phyloP scores from a whole-genome alignment of 2,797 vertebrate species.

The Peromyscus eremicus region DNA sequence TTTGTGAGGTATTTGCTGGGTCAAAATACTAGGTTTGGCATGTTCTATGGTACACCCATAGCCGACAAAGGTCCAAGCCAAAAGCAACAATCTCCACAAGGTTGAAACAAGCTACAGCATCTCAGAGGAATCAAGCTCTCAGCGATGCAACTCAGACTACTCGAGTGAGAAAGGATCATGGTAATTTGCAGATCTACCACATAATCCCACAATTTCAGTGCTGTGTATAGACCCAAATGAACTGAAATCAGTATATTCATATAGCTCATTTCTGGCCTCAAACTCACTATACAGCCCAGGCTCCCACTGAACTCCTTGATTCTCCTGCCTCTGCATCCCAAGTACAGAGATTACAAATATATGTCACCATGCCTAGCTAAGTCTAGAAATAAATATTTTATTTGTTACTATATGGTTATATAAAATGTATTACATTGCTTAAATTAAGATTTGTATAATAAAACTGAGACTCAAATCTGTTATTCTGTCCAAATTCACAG shows the following conservation, averaged over 20 bases:
- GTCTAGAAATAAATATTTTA: not conserved
- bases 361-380: not conserved
- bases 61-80: not conserved
- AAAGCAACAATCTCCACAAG: not conserved
- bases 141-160: not conserved
- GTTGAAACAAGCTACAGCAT: not conserved
- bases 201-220: not conserved
- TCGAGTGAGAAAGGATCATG: not conserved
- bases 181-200: not conserved
- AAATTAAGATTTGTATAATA: not conserved
- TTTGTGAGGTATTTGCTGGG: not conserved
- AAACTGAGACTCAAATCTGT: conserved; percentile 21
- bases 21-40: not conserved
- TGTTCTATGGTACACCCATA: not conserved
- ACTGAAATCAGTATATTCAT: not conserved
- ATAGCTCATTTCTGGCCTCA: too few species aligned
- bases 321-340: not conserved
- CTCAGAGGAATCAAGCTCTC: not conserved
- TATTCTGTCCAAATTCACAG: not conserved
- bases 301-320: not conserved
- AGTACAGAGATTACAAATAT: not conserved
- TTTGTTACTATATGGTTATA: not conserved
- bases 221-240: not conserved
- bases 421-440: conserved; percentile 2
- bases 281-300: not conserved